phyloP scores from a whole-genome alignment of 2,888 invertebrate species.

The Ariolimax columbianus region DNA sequence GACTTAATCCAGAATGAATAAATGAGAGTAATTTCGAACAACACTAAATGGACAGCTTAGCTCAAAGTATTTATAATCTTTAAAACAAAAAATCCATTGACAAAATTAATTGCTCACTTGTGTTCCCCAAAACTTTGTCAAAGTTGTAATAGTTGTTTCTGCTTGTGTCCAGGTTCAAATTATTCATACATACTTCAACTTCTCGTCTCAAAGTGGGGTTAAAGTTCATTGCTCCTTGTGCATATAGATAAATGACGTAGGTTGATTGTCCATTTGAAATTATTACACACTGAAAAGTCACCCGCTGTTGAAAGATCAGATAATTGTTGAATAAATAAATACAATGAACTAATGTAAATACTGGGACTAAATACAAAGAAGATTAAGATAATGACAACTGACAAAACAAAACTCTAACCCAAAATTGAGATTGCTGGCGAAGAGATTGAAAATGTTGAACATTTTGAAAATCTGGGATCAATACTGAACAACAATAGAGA shows the following conservation, averaged over 20 bases:
- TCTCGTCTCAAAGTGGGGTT: neutral
- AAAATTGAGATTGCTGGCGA: too few species aligned
- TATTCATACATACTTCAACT: slow-evolving; percentile 35
- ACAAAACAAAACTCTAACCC: too few species aligned
- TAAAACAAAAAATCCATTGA: neutral
- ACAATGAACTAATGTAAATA: too few species aligned
- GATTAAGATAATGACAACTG: too few species aligned
- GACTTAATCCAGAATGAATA: too few species aligned
- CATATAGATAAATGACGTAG: slow-evolving; percentile 45
- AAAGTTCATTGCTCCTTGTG: slow-evolving; percentile 51
- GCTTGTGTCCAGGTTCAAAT: slow-evolving; percentile 18
- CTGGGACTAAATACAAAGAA: too few species aligned
- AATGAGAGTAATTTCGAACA: too few species aligned
- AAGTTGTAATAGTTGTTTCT: slow-evolving; percentile 36
- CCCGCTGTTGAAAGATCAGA: slow-evolving; percentile 44
- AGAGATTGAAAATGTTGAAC: too few species aligned
- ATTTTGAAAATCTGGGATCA: too few species aligned
- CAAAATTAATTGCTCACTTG: slow-evolving; percentile 22
- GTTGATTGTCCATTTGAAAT: slow-evolving; percentile 42
- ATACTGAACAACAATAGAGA: too few species aligned
- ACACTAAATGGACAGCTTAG: too few species aligned
- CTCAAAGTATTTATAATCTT: too few species aligned
- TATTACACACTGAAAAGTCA: slow-evolving; percentile 50
- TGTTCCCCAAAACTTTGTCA: slow-evolving; percentile 47
- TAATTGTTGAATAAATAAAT: neutral